Evolutionary conservation across 1,140 invertebrate species (phyloP), one percentile per base, ranked within the genome.

Genomic region (Hirudo medicinalis): DNA sequence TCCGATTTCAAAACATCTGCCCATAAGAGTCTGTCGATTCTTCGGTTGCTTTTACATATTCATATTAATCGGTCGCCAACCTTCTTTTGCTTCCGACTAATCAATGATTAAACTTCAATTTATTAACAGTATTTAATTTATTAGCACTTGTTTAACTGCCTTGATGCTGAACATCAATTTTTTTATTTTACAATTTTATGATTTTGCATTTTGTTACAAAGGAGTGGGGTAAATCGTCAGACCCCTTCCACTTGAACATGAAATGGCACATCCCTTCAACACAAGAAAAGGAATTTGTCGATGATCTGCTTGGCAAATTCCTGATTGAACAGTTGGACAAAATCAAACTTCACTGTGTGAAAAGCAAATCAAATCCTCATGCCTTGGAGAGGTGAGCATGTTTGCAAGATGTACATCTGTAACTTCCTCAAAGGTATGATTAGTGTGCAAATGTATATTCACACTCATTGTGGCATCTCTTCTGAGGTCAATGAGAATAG

Each of bases 151-250:
- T 36, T 49, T 49, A 49, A 49, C 43, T 49, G 43, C 9, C 11
- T 49, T 49, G 15, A 49, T 49, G 2, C 32, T 22, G 19, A 70
- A 70, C 2, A n/a, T 54, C 36, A 2, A 29, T 20, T 69, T 76
- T n/a, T n/a, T n/a, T n/a, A n/a, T n/a, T n/a, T n/a, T n/a, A n/a
- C 68, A 40, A 67, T 72, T 72, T 72, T 67, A 43, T 43, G 5
- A 68, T 20, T 71, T 8, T 29, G 54, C 32, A 22, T 67, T 49
- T 76, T 72, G 75, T 74, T 76, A 71, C 75, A 2, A 75, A 87
- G 88, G 87, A 92, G 74, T 96, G 92, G 93, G 92, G 90, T 0
- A 84, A 86, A 72, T 82, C 87, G 0, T 85, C 86, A 17, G 81
- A 89, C 75, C 77, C 89, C 6, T 81, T 88, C 36, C 83, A 87